phyloP scores from a whole-genome alignment of 2,797 vertebrate species.

The Aeoliscus strigatus region DNA sequence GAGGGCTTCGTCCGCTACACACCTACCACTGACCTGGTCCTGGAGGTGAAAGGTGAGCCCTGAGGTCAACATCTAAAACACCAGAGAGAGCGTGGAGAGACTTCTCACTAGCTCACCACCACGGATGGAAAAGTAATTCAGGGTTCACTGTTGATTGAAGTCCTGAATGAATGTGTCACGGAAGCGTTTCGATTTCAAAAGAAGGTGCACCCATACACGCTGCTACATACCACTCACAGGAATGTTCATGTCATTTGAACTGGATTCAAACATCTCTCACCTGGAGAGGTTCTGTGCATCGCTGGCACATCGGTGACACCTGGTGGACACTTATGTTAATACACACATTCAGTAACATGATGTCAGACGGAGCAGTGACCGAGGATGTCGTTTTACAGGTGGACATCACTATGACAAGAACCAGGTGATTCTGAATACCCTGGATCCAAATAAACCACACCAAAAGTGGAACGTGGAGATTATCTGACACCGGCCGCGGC shows the following conservation, averaged over 20 bases:
- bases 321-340: conserved; percentile 40
- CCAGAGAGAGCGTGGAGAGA: too few species aligned
- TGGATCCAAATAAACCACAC: conserved; percentile 71
- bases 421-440: conserved; percentile 82
- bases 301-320: conserved; percentile 59
- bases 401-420: conserved; percentile 83
- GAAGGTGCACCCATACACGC: too few species aligned
- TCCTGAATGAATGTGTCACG: too few species aligned
- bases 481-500: conserved; percentile 65
- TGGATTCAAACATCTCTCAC: not conserved
- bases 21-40: conserved; percentile 77
- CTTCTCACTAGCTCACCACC: not conserved
- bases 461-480: conserved; percentile 86
- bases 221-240: too few species aligned
- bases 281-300: conserved; percentile 1
- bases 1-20: conserved; percentile 83
- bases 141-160: too few species aligned
- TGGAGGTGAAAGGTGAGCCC: conserved; percentile 93
- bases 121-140: not conserved
- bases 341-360: not conserved
- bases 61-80: too few species aligned
- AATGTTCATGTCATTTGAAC: not conserved
- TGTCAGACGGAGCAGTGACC: not conserved
- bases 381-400: too few species aligned
- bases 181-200: too few species aligned